Percentiles rank a stretch among this genome's conserved stretches.
phyloP scores from a whole-genome alignment of 2,113 vertebrate species.

The Excalfactoria chinensis region DNA sequence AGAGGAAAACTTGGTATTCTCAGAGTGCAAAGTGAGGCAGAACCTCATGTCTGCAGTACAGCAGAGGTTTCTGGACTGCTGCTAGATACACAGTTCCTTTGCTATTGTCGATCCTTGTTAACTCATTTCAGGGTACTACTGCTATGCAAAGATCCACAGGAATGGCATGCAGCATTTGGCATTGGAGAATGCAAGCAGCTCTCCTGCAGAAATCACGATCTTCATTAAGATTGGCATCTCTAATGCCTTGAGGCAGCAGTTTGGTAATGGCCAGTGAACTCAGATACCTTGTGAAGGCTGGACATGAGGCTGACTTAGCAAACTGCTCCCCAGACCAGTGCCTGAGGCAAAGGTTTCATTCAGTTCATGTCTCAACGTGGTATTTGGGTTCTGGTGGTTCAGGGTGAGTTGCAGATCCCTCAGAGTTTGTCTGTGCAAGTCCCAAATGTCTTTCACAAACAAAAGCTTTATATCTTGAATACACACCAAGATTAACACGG shows the following conservation, averaged over 20 bases:
- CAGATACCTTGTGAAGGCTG: neutral
- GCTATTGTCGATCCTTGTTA: neutral
- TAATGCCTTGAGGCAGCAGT: neutral
- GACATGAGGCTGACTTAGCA: neutral
- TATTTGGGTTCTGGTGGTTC: neutral
- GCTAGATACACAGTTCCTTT: neutral
- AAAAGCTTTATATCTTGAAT: neutral
- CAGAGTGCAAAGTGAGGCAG: neutral
- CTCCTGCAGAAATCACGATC: neutral
- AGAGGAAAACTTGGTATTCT: neutral
- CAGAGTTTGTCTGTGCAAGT: neutral
- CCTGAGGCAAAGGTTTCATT: neutral
- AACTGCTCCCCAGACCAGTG: neutral
- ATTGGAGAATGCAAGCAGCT: neutral
- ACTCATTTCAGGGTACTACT: neutral
- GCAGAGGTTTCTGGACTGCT: neutral
- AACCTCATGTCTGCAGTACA: neutral
- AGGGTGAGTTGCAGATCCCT: neutral
- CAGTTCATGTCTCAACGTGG: accelerated
- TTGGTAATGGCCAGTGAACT: neutral
- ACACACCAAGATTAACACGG: neutral
- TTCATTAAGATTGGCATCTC: neutral
- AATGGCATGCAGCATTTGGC: neutral
- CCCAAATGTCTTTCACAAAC: neutral
- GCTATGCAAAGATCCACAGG: neutral